These are phyloP conservation scores for Nasonia giraulti DNA, from an alignment of 1,140 invertebrate genomes.

Conservation along the genomic window DNA sequence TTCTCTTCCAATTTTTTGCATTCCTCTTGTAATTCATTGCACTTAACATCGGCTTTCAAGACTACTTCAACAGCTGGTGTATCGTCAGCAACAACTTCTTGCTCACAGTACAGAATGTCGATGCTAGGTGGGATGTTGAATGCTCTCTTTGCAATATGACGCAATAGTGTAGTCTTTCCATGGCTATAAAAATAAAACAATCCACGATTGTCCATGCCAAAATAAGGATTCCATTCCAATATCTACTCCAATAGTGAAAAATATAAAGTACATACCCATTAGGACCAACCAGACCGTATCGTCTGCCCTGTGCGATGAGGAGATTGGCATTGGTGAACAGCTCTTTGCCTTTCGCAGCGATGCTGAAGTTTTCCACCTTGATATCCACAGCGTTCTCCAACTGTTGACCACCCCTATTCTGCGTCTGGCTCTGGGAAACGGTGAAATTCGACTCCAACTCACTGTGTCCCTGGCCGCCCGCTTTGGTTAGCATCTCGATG, in stretches of 20 bases:
- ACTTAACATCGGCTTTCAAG: constrained; percentile 92
- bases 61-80: constrained; percentile 94
- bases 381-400: constrained; percentile 98
- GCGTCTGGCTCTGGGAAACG: constrained; percentile 84
- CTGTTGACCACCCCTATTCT: constrained; percentile 79
- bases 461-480: constrained; percentile 90
- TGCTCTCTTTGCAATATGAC: constrained; percentile 91
- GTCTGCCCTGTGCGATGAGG: constrained; percentile 92
- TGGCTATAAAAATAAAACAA: constrained; percentile 77
- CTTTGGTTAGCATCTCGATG: constrained; percentile 90
- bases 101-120: constrained; percentile 98
- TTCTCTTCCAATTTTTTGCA: constrained; percentile 87
- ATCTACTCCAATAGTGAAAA: neutral
- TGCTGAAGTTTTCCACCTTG: constrained; percentile 99
- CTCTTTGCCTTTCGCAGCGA: constrained; percentile 97
- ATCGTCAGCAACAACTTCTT: constrained; percentile 97
- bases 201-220: neutral
- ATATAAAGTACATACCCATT: constrained; percentile 85
- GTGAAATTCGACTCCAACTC: constrained; percentile 96
- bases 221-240: neutral
- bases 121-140: constrained; percentile 97
- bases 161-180: constrained; percentile 98
- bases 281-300: constrained; percentile 98
- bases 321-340: constrained; percentile 97
- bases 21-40: constrained; percentile 88